Evolutionary conservation across 2,888 invertebrate species (phyloP).

Genomic region (Aphodius granarius): DNA sequence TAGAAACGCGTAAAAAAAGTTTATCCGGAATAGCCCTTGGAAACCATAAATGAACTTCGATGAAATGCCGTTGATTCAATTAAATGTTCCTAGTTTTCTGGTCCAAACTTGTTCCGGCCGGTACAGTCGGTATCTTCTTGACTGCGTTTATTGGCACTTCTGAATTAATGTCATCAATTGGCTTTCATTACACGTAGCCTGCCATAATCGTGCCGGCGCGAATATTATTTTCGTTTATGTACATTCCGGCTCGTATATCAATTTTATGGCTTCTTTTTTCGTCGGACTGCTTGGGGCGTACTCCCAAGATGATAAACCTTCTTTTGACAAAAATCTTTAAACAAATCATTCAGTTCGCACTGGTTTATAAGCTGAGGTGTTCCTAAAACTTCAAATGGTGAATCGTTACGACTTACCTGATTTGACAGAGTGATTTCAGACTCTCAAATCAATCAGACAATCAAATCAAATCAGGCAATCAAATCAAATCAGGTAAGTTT

Average conservation of each 20-base stretch:
- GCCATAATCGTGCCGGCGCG: constrained; percentile 12
- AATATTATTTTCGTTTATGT: constrained; percentile 22
- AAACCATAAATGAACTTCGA: constrained; percentile 10
- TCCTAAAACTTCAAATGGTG: too few species aligned
- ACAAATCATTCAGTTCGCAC: too few species aligned
- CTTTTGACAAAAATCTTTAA: too few species aligned
- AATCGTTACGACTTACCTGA: too few species aligned
- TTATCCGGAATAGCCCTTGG: background rate
- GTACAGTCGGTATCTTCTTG: constrained; percentile 15
- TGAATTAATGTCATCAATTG: constrained; percentile 26
- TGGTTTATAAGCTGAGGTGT: too few species aligned
- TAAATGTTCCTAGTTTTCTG: constrained; percentile 24
- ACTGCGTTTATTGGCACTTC: constrained; percentile 17
- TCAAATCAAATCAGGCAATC: too few species aligned
- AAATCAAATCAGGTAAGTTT: too few species aligned
- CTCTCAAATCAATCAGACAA: too few species aligned
- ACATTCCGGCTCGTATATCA: background rate
- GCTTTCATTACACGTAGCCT: constrained; percentile 23
- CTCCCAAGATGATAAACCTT: too few species aligned
- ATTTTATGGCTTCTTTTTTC: constrained; percentile 6
- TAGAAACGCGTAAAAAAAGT: background rate
- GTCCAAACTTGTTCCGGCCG: constrained; percentile 18
- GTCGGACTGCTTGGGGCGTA: background rate
- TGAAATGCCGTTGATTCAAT: constrained; percentile 23
- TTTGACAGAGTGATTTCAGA: too few species aligned